A percentile compares a stretch with the other conserved stretches of the same genome.
phyloP scores from a whole-genome alignment of 1,140 invertebrate genomes.

The Drosophila mojavensis region DNA sequence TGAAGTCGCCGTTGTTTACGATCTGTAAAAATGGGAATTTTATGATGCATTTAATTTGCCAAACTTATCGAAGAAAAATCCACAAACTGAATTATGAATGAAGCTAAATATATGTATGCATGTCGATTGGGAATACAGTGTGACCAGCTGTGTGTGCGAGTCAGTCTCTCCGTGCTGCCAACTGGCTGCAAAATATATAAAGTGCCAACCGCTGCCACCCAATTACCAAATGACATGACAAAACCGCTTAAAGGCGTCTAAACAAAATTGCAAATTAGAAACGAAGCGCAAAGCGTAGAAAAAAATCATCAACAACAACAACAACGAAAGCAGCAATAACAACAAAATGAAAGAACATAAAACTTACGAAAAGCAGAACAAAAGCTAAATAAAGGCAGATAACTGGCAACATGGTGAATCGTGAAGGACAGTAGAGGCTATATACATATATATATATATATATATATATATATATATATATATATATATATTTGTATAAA shows the following conservation, averaged over 20 bases:
- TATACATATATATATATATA: conserved; percentile 34
- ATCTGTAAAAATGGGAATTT: conserved; percentile 79
- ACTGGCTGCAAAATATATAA: conserved; percentile 74
- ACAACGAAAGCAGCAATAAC: not conserved
- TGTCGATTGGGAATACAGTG: conserved; percentile 34
- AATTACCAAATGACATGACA: conserved; percentile 84
- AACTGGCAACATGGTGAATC: conserved; percentile 64
- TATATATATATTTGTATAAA: too few relatives aligned
- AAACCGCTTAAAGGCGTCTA: conserved; percentile 82
- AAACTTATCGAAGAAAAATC: conserved; percentile 30
- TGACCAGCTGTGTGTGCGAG: conserved; percentile 34
- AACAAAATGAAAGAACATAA: conserved; percentile 68
- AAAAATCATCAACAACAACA: not conserved
- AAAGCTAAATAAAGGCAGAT: conserved; percentile 53
- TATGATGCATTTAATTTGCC: conserved; percentile 73
- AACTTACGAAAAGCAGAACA: conserved; percentile 54
- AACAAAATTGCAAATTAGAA: conserved; percentile 83
- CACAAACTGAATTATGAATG: conserved; percentile 45
- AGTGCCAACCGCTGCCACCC: conserved; percentile 84
- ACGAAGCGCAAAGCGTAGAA: conserved; percentile 51
- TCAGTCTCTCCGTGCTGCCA: conserved; percentile 39
- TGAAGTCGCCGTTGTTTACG: conserved; percentile 77
- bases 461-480: conserved; percentile 53
- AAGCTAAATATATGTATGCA: conserved; percentile 12
- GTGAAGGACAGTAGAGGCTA: conserved; percentile 11